Conservation (phyloP, 1,140 invertebrate genomes). For the Ruditapes philippinarum region DNA sequence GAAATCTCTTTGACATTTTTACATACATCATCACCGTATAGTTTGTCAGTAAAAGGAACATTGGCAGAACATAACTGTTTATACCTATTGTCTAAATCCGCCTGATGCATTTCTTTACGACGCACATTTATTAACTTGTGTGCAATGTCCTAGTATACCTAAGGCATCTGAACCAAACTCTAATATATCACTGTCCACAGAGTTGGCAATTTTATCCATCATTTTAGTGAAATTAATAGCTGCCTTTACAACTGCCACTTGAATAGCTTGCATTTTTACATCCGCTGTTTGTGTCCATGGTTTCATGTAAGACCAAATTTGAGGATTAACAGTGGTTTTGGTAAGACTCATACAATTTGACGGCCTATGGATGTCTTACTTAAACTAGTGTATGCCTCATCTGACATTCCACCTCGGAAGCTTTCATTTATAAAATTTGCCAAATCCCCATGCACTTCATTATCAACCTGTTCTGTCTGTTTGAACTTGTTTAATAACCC, state of each 20-base stretch:
- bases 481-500: neutral
- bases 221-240: slow-evolving; percentile 11
- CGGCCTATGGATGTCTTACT: slow-evolving; percentile 1
- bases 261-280: slow-evolving; percentile 12
- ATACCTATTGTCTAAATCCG: slow-evolving; percentile 18
- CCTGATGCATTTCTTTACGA: slow-evolving; percentile 24
- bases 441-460: neutral
- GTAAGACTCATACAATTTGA: neutral
- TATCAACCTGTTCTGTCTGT: neutral
- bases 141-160: neutral
- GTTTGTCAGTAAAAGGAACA: neutral
- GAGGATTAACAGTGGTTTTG: slow-evolving; percentile 6
- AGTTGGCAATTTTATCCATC: neutral
- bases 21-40: slow-evolving; percentile 16
- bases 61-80: too few species aligned
- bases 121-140: neutral
- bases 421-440: neutral
- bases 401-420: slow-evolving; percentile 6
- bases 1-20: too few species aligned
- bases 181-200: neutral
- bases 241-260: neutral
- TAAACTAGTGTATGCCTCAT: neutral
- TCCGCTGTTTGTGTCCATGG: slow-evolving; percentile 33
- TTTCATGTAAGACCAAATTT: slow-evolving; percentile 10
- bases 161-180: slow-evolving; percentile 15